Percentiles rank a stretch among this genome's conserved stretches.
Evolutionary conservation across 2,113 vertebrate genomes (phyloP).

Genomic region (Picathartes gymnocephalus): DNA sequence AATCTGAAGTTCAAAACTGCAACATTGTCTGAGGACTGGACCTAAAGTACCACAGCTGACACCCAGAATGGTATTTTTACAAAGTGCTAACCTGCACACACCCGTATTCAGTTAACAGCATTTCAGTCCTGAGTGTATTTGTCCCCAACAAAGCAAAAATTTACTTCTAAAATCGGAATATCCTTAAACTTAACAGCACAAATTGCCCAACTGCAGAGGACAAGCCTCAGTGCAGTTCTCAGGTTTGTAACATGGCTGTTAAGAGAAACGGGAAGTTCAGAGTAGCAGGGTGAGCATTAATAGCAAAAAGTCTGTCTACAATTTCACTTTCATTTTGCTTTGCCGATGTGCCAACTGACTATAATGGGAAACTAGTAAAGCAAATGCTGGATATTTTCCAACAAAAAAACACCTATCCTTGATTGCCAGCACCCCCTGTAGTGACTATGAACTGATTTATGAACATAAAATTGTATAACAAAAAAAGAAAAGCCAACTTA

Average conservation of each 20-base stretch:
- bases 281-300: background rate
- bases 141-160: background rate
- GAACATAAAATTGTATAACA: background rate
- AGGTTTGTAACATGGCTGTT: no score
- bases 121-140: background rate
- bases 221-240: background rate
- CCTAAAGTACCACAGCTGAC: background rate
- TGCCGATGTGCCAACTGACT: background rate
- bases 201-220: background rate
- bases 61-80: background rate
- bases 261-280: background rate
- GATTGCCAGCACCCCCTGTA: background rate
- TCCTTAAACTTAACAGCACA: background rate
- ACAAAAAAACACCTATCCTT: background rate
- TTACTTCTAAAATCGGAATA: background rate
- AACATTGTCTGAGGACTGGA: background rate
- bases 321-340: background rate
- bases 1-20: background rate
- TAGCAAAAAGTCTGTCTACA: background rate
- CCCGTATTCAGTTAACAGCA: background rate
- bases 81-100: background rate
- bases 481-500: background rate
- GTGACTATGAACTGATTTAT: background rate
- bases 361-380: rapidly evolving
- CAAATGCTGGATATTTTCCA: background rate